Conservation (phyloP, 2,113 vertebrate genomes). For the Cnemophilus loriae region DNA sequence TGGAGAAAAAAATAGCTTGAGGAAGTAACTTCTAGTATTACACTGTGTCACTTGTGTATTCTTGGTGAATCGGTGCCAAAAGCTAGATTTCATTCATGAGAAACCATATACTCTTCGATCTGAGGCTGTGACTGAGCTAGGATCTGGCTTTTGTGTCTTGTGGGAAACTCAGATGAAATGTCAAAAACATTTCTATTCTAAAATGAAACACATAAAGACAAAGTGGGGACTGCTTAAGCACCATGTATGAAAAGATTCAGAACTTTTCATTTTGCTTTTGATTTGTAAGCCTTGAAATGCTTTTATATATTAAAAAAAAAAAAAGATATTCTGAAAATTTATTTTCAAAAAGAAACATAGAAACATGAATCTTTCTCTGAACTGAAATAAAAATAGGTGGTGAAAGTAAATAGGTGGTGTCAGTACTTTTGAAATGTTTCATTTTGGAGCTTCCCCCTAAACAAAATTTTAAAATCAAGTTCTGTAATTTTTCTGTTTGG, state of each 20-base stretch:
- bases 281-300: neutral
- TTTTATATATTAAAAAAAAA: neutral
- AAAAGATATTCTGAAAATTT: neutral
- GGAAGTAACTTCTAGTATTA: conserved; percentile 54
- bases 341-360: neutral
- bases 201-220: neutral
- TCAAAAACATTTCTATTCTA: conserved; percentile 8
- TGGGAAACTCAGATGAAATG: neutral
- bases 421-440: neutral
- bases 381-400: neutral
- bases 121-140: neutral
- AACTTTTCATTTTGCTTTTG: neutral
- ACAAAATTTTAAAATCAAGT: neutral
- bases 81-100: conserved; percentile 27
- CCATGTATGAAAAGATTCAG: neutral
- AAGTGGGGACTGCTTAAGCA: neutral
- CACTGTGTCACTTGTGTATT: neutral
- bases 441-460: neutral
- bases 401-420: neutral
- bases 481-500: neutral
- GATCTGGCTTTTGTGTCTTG: neutral
- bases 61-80: neutral
- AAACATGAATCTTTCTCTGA: neutral
- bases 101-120: neutral
- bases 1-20: neutral